Evolutionary conservation across 2,113 vertebrate genomes (phyloP).

Genomic region (Amia ocellicauda): DNA sequence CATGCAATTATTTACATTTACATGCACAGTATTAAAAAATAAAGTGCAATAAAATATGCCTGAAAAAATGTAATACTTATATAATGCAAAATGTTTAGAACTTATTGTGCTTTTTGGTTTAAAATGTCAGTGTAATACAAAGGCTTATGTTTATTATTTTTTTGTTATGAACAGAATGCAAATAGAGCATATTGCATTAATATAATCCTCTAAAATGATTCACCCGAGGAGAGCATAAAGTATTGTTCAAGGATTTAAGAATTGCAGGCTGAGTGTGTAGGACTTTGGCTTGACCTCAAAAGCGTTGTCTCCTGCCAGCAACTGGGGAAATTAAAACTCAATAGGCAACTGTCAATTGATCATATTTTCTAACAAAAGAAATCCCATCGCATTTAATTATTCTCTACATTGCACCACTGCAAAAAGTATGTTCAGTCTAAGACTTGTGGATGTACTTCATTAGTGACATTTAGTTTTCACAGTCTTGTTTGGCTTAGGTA

Average conservation of each 20-base stretch:
- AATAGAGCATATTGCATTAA: constrained; percentile 7
- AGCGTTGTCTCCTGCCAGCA: constrained; percentile 10
- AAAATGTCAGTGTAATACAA: no score
- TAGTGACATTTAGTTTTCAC: neutral
- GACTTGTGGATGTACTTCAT: constrained; percentile 8
- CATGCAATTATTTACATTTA: no score
- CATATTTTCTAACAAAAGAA: constrained; percentile 16
- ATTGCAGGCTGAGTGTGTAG: neutral
- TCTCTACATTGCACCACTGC: constrained; percentile 14
- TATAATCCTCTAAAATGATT: constrained; percentile 8
- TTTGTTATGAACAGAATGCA: constrained; percentile 1
- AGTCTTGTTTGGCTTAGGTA: neutral
- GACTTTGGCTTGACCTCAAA: constrained; percentile 20
- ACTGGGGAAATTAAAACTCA: constrained; percentile 25
- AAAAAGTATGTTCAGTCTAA: neutral
- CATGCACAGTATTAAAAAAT: no score
- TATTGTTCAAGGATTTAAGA: constrained; percentile 5
- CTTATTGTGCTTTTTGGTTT: no score
- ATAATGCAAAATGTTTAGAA: no score
- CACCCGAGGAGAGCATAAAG: neutral
- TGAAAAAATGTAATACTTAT: no score
- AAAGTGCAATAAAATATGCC: no score
- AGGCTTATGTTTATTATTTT: no score
- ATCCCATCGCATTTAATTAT: constrained; percentile 23
- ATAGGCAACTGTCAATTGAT: constrained; percentile 18